These are phyloP conservation scores for Taeniopygia guttata DNA, from an alignment of 2,797 vertebrate species.

Conservation along the genomic window DNA sequence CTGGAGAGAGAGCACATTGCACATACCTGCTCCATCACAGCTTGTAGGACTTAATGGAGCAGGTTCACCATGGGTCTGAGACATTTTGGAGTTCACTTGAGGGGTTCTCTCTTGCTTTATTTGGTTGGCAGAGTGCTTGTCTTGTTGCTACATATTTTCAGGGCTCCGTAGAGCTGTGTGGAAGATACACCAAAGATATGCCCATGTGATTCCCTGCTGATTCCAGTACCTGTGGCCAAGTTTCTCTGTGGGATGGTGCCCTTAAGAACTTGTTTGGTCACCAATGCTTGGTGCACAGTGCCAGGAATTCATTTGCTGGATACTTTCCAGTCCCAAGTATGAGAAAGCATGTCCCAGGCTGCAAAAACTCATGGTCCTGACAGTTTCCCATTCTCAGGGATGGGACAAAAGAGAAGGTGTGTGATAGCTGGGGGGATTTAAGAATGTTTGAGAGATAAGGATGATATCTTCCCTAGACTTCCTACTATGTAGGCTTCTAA, in stretches of 20 bases:
- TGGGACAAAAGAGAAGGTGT: neutral
- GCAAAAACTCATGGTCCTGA: neutral
- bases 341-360: neutral
- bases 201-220: neutral
- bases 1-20: neutral
- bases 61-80: neutral
- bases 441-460: neutral
- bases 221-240: neutral
- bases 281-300: rapidly evolving
- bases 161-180: neutral
- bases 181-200: neutral
- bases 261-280: neutral
- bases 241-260: neutral
- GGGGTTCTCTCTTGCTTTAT: neutral
- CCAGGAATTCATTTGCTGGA: neutral
- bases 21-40: neutral
- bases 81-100: neutral
- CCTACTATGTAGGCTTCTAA: neutral
- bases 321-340: neutral
- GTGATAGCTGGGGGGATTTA: neutral
- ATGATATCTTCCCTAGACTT: neutral
- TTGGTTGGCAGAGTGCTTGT: neutral
- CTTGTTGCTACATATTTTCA: neutral
- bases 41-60: neutral
- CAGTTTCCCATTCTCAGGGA: neutral